phyloP scores from a whole-genome alignment of 2,113 vertebrate species.

The Theristicus caerulescens region DNA sequence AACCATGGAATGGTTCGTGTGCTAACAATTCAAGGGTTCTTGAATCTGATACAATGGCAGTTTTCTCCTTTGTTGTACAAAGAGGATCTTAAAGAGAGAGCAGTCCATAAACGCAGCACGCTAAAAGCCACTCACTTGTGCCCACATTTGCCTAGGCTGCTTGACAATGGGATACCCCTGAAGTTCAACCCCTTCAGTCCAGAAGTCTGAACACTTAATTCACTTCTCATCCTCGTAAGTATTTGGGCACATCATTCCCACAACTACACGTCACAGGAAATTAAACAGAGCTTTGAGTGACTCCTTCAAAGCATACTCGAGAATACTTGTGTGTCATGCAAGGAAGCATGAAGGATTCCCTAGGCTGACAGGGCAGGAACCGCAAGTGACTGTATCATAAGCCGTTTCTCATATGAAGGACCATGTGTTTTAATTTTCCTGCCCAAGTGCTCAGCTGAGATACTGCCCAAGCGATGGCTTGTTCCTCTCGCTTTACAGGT shows the following conservation, averaged over 20 bases:
- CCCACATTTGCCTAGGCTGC: neutral
- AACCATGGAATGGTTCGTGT: neutral
- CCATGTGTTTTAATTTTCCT: neutral
- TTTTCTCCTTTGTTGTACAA: neutral
- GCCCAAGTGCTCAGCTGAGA: neutral
- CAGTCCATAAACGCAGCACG: neutral
- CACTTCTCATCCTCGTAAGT: neutral
- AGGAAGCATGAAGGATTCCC: neutral
- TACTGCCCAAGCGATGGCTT: neutral
- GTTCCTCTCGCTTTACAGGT: neutral
- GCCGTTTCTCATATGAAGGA: neutral
- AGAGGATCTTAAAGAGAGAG: neutral
- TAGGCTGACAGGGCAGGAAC: neutral
- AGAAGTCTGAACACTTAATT: neutral
- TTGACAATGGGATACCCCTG: neutral
- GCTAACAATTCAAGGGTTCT: neutral
- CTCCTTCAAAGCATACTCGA: neutral
- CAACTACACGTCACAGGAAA: neutral
- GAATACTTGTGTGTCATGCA: neutral
- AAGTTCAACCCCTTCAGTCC: neutral
- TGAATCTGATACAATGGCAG: neutral
- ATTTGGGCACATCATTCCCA: neutral
- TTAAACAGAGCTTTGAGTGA: neutral
- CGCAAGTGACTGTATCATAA: neutral
- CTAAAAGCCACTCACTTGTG: neutral